Conservation (phyloP, 2,797 vertebrate genomes). For the Sarcophilus harrisii region DNA sequence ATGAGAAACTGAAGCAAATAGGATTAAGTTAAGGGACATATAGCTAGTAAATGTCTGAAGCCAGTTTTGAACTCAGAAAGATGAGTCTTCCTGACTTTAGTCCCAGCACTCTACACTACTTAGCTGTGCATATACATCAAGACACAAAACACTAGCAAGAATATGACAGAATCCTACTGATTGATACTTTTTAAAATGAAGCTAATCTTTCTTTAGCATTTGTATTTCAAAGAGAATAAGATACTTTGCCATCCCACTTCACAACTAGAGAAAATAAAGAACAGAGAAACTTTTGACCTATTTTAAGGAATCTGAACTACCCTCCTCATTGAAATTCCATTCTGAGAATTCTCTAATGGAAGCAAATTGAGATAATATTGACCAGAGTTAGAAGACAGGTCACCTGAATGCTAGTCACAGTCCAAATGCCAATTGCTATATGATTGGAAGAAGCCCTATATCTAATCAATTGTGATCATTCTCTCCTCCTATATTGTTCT, state of each 20-base stretch:
- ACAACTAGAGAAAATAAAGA: neutral
- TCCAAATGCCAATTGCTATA: neutral
- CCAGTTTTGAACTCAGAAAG: neutral
- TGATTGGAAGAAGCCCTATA: neutral
- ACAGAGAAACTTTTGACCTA: neutral
- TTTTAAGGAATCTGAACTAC: neutral
- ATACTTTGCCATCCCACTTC: neutral
- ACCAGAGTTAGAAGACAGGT: neutral
- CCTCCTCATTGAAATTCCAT: neutral
- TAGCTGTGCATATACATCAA: neutral
- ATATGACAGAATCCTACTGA: neutral
- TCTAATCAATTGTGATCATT: neutral
- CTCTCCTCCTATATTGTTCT: neutral
- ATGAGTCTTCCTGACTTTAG: neutral
- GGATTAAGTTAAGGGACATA: neutral
- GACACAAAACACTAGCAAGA: neutral
- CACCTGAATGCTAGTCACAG: neutral
- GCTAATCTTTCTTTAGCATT: neutral
- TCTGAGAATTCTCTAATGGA: neutral
- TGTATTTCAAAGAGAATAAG: neutral
- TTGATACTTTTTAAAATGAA: neutral
- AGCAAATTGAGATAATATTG: neutral
- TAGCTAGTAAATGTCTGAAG: neutral
- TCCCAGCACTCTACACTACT: neutral
- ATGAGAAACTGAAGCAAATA: neutral